Conservation (phyloP, 2,797 vertebrate genomes). For the Melopsittacus undulatus region DNA sequence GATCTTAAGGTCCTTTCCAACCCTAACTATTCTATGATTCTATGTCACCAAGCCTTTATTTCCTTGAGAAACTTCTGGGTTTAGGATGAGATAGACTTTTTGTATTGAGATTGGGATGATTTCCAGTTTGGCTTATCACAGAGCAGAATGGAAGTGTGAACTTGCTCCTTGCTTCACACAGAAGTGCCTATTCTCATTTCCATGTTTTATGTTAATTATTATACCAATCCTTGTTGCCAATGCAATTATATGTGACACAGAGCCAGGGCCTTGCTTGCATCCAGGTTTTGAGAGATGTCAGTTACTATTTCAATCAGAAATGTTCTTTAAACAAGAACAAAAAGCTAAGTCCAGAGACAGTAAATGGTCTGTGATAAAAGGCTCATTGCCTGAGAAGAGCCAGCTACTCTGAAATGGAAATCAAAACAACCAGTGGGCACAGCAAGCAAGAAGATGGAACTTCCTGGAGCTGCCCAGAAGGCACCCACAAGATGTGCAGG, state of each 20-base stretch:
- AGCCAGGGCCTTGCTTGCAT: neutral
- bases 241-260: neutral
- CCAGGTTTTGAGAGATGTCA: neutral
- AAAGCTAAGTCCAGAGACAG: neutral
- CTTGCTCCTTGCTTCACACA: slow-evolving; percentile 9
- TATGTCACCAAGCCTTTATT: neutral
- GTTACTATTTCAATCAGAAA: neutral
- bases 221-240: neutral
- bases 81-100: neutral
- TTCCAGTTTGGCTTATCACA: slow-evolving; percentile 8
- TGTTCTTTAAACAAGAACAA: neutral
- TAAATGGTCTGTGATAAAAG: neutral
- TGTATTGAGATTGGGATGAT: neutral
- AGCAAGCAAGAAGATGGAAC: neutral
- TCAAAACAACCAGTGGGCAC: neutral
- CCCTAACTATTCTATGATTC: neutral
- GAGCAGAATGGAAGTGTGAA: neutral
- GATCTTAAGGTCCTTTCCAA: neutral
- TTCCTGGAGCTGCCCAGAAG: neutral
- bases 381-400: neutral
- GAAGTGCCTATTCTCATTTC: slow-evolving; percentile 1
- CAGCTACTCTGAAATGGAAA: neutral
- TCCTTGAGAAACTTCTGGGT: neutral
- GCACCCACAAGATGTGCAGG: neutral
- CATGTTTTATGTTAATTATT: slow-evolving; percentile 4